Evolutionary conservation across 2,113 vertebrate genomes (phyloP), one percentile per base, ranked within the genome.

Genomic region (Macquaria ambigua): DNA sequence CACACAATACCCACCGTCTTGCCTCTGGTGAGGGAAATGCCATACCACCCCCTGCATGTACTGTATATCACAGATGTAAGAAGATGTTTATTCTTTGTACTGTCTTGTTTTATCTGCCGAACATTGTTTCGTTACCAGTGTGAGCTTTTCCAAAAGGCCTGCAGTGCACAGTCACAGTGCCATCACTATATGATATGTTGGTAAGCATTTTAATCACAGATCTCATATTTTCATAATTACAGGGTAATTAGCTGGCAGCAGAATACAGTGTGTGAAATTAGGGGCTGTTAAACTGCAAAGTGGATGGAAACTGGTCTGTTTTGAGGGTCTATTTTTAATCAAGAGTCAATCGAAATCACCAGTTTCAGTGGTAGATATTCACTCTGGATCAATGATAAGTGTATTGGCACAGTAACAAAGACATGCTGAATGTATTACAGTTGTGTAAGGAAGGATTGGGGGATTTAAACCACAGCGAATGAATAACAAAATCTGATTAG

Each of bases 161-260:
- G 5, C 15, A 66, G n/a, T n/a, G n/a, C n/a, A n/a, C n/a, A n/a
- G 50, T 56, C 20, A 21, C 52, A 59, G 20, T 61, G 25, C 34
- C 62, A 70, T 70, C 23, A 56, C 34, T 31, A n/a, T 46, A 46
- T 61, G 31, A 84, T 72, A 34, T 84, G 43, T 88, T 79, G 56
- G 46, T 67, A 68, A 82, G 71, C 80, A 74, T 68, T 88, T 87
- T 52, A 83, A 87, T 87, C 72, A 77, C 62, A 78, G 39, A 8
- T 0, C 68, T 63, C 11, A 16, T 78, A 80, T 82, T 83, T 77
- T 78, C 64, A 86, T 67, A 78, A 82, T 82, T 58, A 74, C 48
- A 70, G 34, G 68, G 59, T 74, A 79, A 85, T 83, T 83, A 71
- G 62, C 53, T 76, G 63, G 52, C 58, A 77, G 71, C 70, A 59